Conservation (phyloP, 1,140 invertebrate species). For the Eriosoma lanigerum region DNA sequence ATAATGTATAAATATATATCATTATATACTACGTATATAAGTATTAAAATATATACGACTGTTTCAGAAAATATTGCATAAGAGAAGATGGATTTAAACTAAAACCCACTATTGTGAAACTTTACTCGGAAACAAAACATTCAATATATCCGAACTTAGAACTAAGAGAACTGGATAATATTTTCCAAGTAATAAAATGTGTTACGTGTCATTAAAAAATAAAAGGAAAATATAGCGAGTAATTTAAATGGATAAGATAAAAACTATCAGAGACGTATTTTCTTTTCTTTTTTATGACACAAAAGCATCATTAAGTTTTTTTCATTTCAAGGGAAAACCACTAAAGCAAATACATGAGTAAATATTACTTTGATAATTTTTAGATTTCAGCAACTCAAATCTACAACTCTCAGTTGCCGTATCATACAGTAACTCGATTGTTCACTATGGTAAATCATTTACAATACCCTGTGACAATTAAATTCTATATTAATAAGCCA, state of each 20-base stretch:
- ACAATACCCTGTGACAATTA: background rate
- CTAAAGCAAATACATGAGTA: background rate
- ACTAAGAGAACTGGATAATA: slow-evolving; percentile 19
- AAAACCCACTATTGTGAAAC: background rate
- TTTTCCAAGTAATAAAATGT: slow-evolving; percentile 37
- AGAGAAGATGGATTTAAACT: slow-evolving; percentile 29
- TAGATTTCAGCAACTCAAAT: slow-evolving; percentile 12
- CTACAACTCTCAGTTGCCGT: background rate
- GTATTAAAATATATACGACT: background rate
- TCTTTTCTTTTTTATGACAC: background rate
- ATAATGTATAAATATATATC: no score
- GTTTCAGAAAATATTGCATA: slow-evolving; percentile 37
- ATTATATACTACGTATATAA: no score
- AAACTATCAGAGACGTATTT: no score
- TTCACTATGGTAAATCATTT: slow-evolving; percentile 11
- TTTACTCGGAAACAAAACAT: slow-evolving; percentile 40
- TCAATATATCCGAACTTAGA: slow-evolving; percentile 28
- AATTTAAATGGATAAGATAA: background rate
- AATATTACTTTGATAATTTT: background rate
- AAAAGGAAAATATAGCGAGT: background rate
- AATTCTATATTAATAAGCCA: background rate
- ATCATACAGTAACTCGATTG: background rate
- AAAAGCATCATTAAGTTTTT: background rate
- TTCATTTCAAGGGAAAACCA: background rate
- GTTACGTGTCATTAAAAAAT: slow-evolving; percentile 33